These are phyloP conservation scores for Eulacestoma nigropectus DNA, from an alignment of 2,113 vertebrate species.

Conservation along the genomic window DNA sequence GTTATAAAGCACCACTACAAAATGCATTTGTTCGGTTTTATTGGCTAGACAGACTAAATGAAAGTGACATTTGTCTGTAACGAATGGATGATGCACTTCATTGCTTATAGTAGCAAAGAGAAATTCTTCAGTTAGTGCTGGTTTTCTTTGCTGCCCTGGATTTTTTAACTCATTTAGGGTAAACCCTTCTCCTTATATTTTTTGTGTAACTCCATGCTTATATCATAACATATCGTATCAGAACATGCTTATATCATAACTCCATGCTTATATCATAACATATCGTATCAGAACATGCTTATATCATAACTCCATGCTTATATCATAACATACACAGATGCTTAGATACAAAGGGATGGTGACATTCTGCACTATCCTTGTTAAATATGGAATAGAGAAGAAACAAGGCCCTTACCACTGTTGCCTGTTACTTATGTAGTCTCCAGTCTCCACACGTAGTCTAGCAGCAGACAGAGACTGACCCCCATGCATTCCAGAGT, in stretches of 20 bases:
- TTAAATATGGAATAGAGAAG: not conserved
- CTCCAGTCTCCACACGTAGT: not conserved
- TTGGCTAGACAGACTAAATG: not conserved
- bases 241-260: too few species aligned
- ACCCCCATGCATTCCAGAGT: accelerated
- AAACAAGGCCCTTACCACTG: not conserved
- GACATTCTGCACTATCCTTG: not conserved
- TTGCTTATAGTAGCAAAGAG: not conserved
- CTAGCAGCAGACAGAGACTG: not conserved
- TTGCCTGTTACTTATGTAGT: not conserved
- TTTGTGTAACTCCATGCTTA: not conserved
- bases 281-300: too few species aligned
- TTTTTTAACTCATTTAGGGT: not conserved
- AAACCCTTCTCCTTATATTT: not conserved
- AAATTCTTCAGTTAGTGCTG: not conserved
- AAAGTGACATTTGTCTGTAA: not conserved
- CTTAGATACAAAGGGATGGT: not conserved
- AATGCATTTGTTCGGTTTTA: not conserved
- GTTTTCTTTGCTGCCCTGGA: not conserved
- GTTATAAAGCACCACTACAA: not conserved
- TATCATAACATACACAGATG: not conserved
- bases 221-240: too few species aligned
- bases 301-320: not conserved
- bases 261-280: too few species aligned
- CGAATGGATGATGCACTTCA: not conserved